A percentile compares a stretch with the other conserved stretches of the same genome.
Conservation (phyloP, 2,888 invertebrate species). For the Achlya flavicornis region DNA sequence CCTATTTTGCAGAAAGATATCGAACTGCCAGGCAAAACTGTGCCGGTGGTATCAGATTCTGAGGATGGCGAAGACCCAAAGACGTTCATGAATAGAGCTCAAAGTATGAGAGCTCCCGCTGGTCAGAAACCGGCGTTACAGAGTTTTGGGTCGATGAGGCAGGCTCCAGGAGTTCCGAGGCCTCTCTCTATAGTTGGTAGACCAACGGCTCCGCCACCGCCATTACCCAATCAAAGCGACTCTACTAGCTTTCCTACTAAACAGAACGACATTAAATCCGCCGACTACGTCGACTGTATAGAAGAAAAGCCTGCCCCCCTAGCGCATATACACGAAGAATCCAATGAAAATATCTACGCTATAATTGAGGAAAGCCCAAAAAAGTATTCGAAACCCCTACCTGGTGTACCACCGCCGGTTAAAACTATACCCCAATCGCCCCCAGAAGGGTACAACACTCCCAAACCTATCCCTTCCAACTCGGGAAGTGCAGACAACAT, state of each 20-base stretch:
- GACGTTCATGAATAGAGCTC: constrained; percentile 88
- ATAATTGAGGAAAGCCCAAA: constrained; percentile 92
- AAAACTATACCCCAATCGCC: constrained; percentile 69
- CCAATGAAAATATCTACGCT: constrained; percentile 92
- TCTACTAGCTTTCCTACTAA: constrained; percentile 77
- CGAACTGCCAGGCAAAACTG: constrained; percentile 82
- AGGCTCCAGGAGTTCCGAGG: constrained; percentile 85
- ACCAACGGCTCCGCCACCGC: constrained; percentile 91
- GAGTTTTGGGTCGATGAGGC: constrained; percentile 93
- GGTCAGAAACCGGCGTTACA: constrained; percentile 86
- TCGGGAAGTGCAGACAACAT: constrained; percentile 87
- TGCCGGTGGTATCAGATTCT: constrained; percentile 84
- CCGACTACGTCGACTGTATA: constrained; percentile 91
- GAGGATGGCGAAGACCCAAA: constrained; percentile 82
- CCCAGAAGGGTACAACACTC: constrained; percentile 77
- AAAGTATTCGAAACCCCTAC: constrained; percentile 66
- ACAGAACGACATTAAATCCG: constrained; percentile 59
- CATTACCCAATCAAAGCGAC: constrained; percentile 79
- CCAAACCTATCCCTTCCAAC: constrained; percentile 67
- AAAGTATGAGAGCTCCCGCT: constrained; percentile 89
- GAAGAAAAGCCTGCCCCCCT: constrained; percentile 86
- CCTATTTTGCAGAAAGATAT: constrained; percentile 90
- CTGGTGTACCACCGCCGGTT: constrained; percentile 61
- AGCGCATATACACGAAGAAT: constrained; percentile 86
- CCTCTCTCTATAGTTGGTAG: constrained; percentile 90